phyloP scores from a whole-genome alignment of 2,797 vertebrate species.

The Darevskia nairensis region DNA sequence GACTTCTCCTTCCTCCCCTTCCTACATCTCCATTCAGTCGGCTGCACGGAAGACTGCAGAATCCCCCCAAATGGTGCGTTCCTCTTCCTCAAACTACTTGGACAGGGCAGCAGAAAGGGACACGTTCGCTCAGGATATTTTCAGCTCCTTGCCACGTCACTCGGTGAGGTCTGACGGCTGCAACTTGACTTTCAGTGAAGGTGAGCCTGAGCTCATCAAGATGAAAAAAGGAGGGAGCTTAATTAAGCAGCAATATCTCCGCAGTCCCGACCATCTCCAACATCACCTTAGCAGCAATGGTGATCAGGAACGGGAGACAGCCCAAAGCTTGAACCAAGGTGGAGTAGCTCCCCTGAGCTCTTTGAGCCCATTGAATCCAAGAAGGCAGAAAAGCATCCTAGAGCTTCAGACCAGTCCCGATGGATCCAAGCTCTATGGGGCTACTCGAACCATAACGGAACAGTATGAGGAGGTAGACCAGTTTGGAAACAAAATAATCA shows the following conservation, averaged over 20 bases:
- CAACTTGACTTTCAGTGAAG: not conserved
- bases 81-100: constrained; percentile 26
- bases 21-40: constrained; percentile 90
- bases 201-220: constrained; percentile 25
- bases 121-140: constrained; percentile 35
- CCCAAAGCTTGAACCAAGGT: constrained; percentile 60
- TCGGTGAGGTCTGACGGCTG: constrained; percentile 25
- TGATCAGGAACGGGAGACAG: constrained; percentile 58
- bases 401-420: constrained; percentile 82
- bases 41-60: constrained; percentile 82
- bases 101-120: constrained; percentile 48
- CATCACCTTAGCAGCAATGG: not conserved
- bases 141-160: constrained; percentile 47
- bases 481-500: constrained; percentile 84
- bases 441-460: constrained; percentile 81
- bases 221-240: constrained; percentile 34
- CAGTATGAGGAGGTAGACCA: constrained; percentile 84
- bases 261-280: constrained; percentile 36
- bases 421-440: constrained; percentile 75
- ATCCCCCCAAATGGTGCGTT: constrained; percentile 47
- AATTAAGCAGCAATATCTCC: constrained; percentile 32
- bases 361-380: constrained; percentile 68
- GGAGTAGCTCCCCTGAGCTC: constrained; percentile 40
- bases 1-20: constrained; percentile 85
- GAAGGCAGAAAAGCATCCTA: constrained; percentile 82